Percentiles rank a stretch among this genome's conserved stretches.
Conservation (phyloP, 2,797 vertebrate genomes). For the Loris lydekkerianus region DNA sequence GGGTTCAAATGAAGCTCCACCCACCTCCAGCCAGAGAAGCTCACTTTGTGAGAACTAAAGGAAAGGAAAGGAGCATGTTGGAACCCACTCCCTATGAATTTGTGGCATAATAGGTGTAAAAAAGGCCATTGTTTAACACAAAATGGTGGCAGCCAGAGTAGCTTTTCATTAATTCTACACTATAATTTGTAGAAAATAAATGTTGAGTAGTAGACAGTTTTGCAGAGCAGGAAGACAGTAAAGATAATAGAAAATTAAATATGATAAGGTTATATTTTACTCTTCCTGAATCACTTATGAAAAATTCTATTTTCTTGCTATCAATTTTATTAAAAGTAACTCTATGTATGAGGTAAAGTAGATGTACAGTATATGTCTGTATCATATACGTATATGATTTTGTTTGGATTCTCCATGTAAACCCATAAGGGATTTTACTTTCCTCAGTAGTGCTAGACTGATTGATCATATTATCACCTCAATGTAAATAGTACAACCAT, state of each 20-base stretch:
- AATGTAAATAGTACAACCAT: neutral
- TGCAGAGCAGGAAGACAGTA: neutral
- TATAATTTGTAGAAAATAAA: conserved; percentile 29
- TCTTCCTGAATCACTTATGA: neutral
- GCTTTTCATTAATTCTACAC: conserved; percentile 55
- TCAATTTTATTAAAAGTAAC: neutral
- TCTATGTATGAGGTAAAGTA: neutral
- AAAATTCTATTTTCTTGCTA: neutral
- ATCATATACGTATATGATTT: neutral
- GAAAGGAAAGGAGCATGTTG: too few species aligned
- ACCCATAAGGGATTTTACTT: neutral
- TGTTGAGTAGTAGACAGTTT: neutral
- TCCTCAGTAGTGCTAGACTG: neutral
- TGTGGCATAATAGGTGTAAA: too few species aligned
- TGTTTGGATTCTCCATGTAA: neutral
- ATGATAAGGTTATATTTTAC: neutral
- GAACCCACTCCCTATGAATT: too few species aligned
- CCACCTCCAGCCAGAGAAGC: too few species aligned
- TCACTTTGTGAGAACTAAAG: too few species aligned
- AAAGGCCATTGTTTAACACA: neutral
- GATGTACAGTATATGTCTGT: neutral
- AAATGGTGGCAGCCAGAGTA: conserved; percentile 66
- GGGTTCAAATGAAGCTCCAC: too few species aligned
- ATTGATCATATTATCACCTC: neutral
- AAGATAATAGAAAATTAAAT: neutral